These are phyloP conservation scores for Psittacula echo DNA, from an alignment of 2,797 vertebrate genomes.

Conservation along the genomic window DNA sequence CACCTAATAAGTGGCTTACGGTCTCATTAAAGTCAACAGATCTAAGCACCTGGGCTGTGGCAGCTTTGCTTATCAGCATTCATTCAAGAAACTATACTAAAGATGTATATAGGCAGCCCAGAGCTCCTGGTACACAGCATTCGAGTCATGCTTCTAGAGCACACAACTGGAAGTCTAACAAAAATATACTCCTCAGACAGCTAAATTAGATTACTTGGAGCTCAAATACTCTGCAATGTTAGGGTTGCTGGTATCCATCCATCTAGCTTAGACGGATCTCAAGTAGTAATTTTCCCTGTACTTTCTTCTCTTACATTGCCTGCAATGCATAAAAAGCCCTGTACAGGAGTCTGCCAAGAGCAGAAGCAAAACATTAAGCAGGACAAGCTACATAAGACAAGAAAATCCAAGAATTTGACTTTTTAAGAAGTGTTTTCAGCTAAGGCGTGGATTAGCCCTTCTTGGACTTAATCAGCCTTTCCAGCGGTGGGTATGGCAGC, in stretches of 20 bases:
- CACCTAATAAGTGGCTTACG: background rate
- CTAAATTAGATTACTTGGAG: background rate
- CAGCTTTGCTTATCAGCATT: slow-evolving; percentile 3
- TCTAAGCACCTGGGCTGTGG: background rate
- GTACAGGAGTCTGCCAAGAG: background rate
- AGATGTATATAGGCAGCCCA: background rate
- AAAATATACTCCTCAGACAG: background rate
- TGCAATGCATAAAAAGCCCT: background rate
- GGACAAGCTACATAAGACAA: background rate
- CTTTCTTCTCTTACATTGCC: background rate
- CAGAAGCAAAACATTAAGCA: background rate
- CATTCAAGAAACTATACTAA: background rate
- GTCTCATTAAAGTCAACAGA: background rate
- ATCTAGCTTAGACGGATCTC: background rate
- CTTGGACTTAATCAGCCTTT: background rate
- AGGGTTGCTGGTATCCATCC: background rate
- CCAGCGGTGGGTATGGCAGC: background rate
- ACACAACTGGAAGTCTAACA: background rate
- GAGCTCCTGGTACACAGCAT: background rate
- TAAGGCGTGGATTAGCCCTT: background rate
- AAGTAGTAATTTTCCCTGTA: background rate
- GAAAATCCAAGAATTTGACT: background rate
- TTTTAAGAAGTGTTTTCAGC: background rate
- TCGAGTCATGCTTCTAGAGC: background rate
- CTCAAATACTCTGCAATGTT: background rate